Evolutionary conservation across 2,888 invertebrate genomes (phyloP), one percentile per base, ranked within the genome.

Genomic region (Macaria liturata): DNA sequence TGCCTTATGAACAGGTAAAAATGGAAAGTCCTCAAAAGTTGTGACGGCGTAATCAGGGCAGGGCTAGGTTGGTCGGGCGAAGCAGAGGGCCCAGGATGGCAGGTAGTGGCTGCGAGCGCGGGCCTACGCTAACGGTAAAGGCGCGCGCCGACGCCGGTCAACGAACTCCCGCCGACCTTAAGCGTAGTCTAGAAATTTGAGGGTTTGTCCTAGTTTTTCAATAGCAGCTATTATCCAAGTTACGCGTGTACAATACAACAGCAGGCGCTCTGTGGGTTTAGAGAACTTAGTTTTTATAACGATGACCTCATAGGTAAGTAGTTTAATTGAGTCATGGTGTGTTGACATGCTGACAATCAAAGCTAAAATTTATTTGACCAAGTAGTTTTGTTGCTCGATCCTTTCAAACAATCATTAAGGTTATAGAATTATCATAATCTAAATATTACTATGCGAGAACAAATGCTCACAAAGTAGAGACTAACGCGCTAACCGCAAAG

Each of bases 131-230:
- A 88, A 88, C 87, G 87, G 88, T 82, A 82, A 71, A 77, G 80
- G 74, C 78, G 77, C 79, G 76, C 80, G 79, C 77, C 78, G 76
- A 55, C 75, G 77, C 50, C 86, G 92, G 88, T 88, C 85, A 86
- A 84, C 80, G 91, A 90, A 80, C 88, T 75, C 76, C 78, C 76
- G 62, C 69, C 81, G 82, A 83, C 84, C 82, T 84, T 84, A 81
- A 77, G 72, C 72, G 73, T 77, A 76, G 83, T 83, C 85, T 86
- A 88, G 80, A 86, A 81, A 82, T 87, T 85, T 79, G 83, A 87
- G 78, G 85, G 82, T 83, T 76, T 79, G 83, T 67, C 83, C 89
- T 74, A 88, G 75, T 82, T 88, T 78, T 78, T 71, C 42, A 51
- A 60, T n/a, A 53, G 44, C n/a, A 4, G 57, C 43, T 49, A 48